A percentile compares a stretch with the other conserved stretches of the same genome.
These are phyloP conservation scores for Scaptomyza hsui DNA, from an alignment of 1,140 invertebrate genomes.

Conservation along the genomic window DNA sequence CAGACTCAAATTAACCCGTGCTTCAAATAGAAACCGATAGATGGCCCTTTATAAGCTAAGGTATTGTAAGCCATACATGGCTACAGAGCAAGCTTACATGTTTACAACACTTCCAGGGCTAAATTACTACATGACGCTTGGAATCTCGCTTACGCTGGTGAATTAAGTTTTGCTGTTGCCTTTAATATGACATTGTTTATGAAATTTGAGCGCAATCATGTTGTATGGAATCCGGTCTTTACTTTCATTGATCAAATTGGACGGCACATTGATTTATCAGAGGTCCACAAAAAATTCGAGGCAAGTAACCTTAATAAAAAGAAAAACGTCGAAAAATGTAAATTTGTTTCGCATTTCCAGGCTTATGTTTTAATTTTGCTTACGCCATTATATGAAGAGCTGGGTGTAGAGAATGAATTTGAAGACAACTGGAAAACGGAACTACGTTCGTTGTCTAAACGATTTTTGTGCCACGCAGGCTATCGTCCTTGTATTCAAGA, in stretches of 20 bases:
- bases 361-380: conserved; percentile 87
- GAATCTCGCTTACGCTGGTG: conserved; percentile 91
- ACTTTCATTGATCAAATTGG: conserved; percentile 92
- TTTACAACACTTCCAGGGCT: conserved; percentile 84
- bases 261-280: conserved; percentile 87
- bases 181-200: conserved; percentile 91
- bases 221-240: conserved; percentile 91
- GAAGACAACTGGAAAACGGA: conserved; percentile 87
- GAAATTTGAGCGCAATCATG: conserved; percentile 88
- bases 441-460: conserved; percentile 86
- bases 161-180: conserved; percentile 88
- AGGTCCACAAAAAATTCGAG: conserved; percentile 88
- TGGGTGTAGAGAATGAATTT: conserved; percentile 84
- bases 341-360: conserved; percentile 82
- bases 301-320: conserved; percentile 75
- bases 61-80: no score
- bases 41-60: no score
- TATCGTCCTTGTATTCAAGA: conserved; percentile 89
- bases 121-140: conserved; percentile 91
- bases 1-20: no score
- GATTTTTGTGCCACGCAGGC: conserved; percentile 89
- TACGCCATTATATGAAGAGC: conserved; percentile 88
- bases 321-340: background rate
- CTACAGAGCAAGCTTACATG: no score
- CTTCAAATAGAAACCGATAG: no score